phyloP scores from a whole-genome alignment of 2,113 vertebrate species.

The Heterocephalus glaber region DNA sequence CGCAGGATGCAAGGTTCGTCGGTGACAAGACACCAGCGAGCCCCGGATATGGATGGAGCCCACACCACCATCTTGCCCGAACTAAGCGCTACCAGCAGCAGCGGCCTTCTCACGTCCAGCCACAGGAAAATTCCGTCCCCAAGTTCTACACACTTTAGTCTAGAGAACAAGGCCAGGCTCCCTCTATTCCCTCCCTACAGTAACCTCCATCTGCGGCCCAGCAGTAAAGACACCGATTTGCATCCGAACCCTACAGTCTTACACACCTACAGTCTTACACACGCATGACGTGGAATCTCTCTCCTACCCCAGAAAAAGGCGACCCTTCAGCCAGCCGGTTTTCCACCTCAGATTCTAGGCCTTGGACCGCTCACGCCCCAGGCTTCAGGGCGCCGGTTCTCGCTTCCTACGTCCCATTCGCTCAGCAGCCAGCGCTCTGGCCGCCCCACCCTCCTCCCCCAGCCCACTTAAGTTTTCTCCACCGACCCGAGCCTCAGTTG shows the following conservation, averaged over 20 bases:
- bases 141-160: background rate
- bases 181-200: background rate
- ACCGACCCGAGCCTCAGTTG: background rate
- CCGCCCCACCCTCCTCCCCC: background rate
- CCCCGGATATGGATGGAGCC: constrained; percentile 13
- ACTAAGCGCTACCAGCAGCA: constrained; percentile 70
- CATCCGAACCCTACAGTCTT: accelerated
- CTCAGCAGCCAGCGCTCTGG: background rate
- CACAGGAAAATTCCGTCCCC: background rate
- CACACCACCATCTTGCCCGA: constrained; percentile 54
- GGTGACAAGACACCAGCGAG: background rate
- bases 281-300: accelerated
- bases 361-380: background rate
- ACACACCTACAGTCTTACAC: background rate
- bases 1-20: accelerated
- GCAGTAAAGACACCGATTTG: accelerated
- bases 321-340: too few relatives aligned
- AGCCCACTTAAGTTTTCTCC: background rate
- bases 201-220: background rate
- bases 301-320: accelerated
- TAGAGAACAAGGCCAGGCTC: background rate
- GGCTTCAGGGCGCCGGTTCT: too few relatives aligned
- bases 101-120: background rate
- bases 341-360: background rate
- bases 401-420: background rate